A percentile compares a stretch with the other conserved stretches of the same genome.
Evolutionary conservation across 2,113 vertebrate genomes (phyloP).

Genomic region (Cyprinus carpio): DNA sequence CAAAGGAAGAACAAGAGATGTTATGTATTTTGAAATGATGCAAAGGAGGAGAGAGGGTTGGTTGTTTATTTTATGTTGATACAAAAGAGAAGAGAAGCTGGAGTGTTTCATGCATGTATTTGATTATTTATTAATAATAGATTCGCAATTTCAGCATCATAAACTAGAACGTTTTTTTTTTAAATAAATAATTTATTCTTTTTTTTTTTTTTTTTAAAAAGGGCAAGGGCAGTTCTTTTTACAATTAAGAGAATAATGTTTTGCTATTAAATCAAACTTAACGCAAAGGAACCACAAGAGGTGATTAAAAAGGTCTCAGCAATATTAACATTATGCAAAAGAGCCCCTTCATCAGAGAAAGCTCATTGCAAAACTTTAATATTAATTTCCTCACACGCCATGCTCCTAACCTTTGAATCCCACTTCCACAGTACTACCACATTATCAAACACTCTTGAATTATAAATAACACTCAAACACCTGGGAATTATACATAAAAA

Average conservation of each 20-base stretch:
- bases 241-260: neutral
- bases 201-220: neutral
- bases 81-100: too few relatives aligned
- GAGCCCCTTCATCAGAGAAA: neutral
- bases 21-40: too few relatives aligned
- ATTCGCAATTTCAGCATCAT: too few relatives aligned
- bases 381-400: neutral
- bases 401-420: neutral
- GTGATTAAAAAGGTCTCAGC: neutral
- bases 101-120: too few relatives aligned
- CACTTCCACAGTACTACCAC: neutral
- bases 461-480: too few relatives aligned
- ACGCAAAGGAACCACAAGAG: neutral
- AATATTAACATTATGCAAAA: constrained; percentile 7
- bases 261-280: neutral
- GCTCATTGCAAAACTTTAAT: neutral
- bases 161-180: too few relatives aligned
- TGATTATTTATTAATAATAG: too few relatives aligned
- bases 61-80: too few relatives aligned
- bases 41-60: too few relatives aligned
- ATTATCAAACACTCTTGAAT: neutral
- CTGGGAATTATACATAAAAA: neutral
- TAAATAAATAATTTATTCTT: neutral
- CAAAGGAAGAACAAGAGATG: too few relatives aligned
- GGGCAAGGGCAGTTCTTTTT: neutral